A percentile compares a stretch with the other conserved stretches of the same genome.
These are phyloP conservation scores for Arion vulgaris DNA, from an alignment of 1,140 invertebrate species.

Conservation along the genomic window DNA sequence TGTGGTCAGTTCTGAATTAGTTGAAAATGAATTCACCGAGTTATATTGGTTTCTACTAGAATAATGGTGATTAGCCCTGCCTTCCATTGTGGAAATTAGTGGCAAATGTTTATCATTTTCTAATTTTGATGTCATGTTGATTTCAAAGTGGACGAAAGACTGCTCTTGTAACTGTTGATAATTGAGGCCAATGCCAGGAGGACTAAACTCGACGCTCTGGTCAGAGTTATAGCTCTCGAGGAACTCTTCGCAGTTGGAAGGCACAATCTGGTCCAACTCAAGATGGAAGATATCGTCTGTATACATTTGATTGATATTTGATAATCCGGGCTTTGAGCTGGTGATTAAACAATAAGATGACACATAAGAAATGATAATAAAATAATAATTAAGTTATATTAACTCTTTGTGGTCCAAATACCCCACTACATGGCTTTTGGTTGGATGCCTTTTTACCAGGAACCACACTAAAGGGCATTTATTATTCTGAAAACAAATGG, in stretches of 20 bases:
- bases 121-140: neutral
- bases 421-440: too few species aligned
- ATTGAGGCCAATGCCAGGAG: neutral
- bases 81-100: neutral
- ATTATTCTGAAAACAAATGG: too few species aligned
- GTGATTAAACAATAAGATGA: neutral
- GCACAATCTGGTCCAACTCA: slow-evolving; percentile 3
- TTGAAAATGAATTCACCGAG: neutral
- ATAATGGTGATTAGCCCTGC: neutral
- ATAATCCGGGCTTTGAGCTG: neutral
- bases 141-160: neutral
- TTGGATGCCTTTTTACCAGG: too few species aligned
- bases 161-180: neutral
- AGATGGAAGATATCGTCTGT: slow-evolving; percentile 11
- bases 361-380: too few species aligned
- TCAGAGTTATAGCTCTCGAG: neutral
- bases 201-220: neutral
- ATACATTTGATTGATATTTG: neutral
- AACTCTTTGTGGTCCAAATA: too few species aligned
- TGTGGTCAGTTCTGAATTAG: neutral
- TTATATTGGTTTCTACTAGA: neutral
- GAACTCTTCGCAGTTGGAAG: neutral
- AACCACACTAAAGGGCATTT: too few species aligned
- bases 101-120: neutral
- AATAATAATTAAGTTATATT: too few species aligned